These are phyloP conservation scores for Smittia sp. DNA, from an alignment of 2,888 invertebrate species.

Conservation along the genomic window DNA sequence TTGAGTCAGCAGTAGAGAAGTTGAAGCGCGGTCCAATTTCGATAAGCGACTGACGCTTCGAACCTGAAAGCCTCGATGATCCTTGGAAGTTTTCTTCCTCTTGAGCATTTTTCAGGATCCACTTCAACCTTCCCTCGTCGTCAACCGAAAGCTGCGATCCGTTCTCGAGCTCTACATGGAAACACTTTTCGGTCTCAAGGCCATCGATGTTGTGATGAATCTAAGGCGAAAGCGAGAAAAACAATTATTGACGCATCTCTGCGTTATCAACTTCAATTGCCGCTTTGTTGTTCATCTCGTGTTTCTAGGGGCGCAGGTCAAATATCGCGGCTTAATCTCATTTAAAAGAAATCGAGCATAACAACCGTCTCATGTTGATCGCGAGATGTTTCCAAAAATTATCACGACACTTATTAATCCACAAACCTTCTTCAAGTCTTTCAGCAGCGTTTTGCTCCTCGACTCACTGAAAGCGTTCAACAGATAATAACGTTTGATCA, in stretches of 20 bases:
- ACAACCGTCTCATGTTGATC: no score
- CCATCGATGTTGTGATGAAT: slow-evolving; percentile 54
- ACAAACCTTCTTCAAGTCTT: slow-evolving; percentile 55
- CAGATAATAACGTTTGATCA: slow-evolving; percentile 61
- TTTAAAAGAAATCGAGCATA: neutral
- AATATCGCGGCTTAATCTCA: neutral
- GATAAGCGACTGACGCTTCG: slow-evolving; percentile 58
- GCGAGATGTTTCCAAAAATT: neutral
- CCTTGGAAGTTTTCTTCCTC: slow-evolving; percentile 60
- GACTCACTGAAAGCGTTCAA: slow-evolving; percentile 61
- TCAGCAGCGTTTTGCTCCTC: slow-evolving; percentile 58
- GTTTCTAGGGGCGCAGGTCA: neutral
- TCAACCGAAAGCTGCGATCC: slow-evolving; percentile 57
- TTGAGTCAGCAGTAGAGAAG: slow-evolving; percentile 93
- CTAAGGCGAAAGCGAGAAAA: slow-evolving; percentile 40
- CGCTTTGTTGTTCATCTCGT: neutral
- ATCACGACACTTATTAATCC: neutral
- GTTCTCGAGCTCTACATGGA: slow-evolving; percentile 66
- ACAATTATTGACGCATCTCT: slow-evolving; percentile 13
- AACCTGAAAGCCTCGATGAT: slow-evolving; percentile 55
- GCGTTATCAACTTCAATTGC: neutral
- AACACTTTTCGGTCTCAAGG: slow-evolving; percentile 74
- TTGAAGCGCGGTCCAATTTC: slow-evolving; percentile 92
- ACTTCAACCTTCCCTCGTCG: slow-evolving; percentile 66
- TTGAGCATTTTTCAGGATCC: slow-evolving; percentile 75